Evolutionary conservation across 1,140 invertebrate species (phyloP), one percentile per base, ranked within the genome.

Genomic region (Formica selysi): DNA sequence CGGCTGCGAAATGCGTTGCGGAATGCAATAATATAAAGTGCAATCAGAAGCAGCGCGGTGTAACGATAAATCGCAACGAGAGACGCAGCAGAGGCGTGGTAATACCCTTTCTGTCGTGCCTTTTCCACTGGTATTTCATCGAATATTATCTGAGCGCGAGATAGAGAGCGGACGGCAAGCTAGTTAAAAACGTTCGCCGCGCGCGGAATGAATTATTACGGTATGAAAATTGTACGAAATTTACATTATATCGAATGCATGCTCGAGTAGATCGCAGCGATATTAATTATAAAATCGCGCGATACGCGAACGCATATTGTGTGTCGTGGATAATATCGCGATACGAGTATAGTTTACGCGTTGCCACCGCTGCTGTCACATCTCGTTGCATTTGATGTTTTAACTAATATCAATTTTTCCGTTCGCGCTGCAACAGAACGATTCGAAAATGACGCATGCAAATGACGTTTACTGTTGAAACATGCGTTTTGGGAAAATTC

Each of bases 281-380:
- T 83, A 83, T 64, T 71, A 83, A 74, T 83, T 74, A 83, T 81
- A 81, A 73, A 81, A 59, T 41, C 10, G 32, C 41, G 70, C 78
- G 32, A 44, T 36, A 79, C n/a, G 13, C 22, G 36, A 70, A 70
- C 38, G 13, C 57, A 32, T 57, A 76, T 76, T 36, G 54, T 44
- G 54, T 44, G 32, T 10, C 16, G 16, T 51, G 48, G 16, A 51
- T 4, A 19, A 5, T 51, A 51, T 51, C 44, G 29, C 19, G 22
- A 26, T 51, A 38, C 16, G 38, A 76, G 29, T 22, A 41, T 26
- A 57, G 38, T 57, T 80, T 22, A 38, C 38, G 10, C 26, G 64
- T 32, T 16, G 32, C 32, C 38, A 29, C 1, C 1, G 32, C 16
- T 6, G 48, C 44, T 22, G 32, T n/a, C 36, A 22, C 32, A 16